Evolutionary conservation across 1,140 invertebrate genomes (phyloP), one percentile per base, ranked within the genome.

Genomic region (Brachionus angularis): DNA sequence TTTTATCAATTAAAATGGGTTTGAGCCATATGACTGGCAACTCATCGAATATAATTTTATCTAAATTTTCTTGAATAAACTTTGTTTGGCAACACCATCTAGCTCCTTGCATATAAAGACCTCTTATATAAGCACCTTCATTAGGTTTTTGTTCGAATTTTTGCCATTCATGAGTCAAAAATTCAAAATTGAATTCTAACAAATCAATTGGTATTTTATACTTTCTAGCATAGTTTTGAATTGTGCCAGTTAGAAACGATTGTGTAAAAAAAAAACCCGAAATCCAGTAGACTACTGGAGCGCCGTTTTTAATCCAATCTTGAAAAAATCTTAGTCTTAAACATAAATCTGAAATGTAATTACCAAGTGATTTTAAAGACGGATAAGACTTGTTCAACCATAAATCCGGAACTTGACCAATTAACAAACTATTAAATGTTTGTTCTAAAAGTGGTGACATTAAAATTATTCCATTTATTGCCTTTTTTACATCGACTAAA

Each of bases 371-470:
- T 73, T 82, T 82, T n/a, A 82, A 75, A 1, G 80, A 81, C 33
- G 81, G 81, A 75, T 82, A 83, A 12, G 80, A 82, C 49, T 77
- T 78, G 70, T 78, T 78, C 76, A 80, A 81, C 81, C 81, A 83
- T 77, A 81, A 78, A 18, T 76, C 79, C 5, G 81, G 91, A 72
- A 95, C 90, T 82, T 86, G 89, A 5, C 88, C 89, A 39, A 87
- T 88, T 47, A 91, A 82, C 73, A 96, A 90, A 70, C 89, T 89
- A 16, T 86, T 86, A 27, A 90, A 86, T 2, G 96, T 88, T 78
- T 91, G 88, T 80, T 96, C 93, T n/a, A 94, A 85, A 72, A 90
- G 88, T 34, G 87, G 84, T 1, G 90, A 91, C 86, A 96, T 88
- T 1, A 93, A 86, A 70, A 91, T 87, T 5, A 88, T 77, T 75